phyloP scores from a whole-genome alignment of 2,113 vertebrate species.

The Ploceus nigricollis region DNA sequence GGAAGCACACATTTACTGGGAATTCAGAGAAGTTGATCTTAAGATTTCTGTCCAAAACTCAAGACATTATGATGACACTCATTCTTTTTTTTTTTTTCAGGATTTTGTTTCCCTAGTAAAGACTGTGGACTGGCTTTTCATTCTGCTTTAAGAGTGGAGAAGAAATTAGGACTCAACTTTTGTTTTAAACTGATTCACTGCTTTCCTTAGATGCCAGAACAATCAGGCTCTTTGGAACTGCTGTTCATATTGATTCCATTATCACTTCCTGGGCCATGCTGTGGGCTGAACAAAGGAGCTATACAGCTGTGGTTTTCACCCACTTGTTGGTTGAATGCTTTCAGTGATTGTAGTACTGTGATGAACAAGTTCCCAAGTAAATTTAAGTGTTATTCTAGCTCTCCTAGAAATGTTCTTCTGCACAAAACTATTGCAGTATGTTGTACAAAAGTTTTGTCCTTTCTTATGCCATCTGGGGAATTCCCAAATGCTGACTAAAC shows the following conservation, averaged over 20 bases:
- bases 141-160: neutral
- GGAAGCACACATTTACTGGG: neutral
- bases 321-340: neutral
- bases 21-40: neutral
- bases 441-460: neutral
- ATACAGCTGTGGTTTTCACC: neutral
- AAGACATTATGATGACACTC: neutral
- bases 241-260: neutral
- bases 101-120: neutral
- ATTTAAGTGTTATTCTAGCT: neutral
- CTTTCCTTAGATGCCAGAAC: neutral
- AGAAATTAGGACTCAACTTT: neutral
- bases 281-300: neutral
- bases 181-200: neutral
- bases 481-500: slow-evolving; percentile 4
- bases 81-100: neutral
- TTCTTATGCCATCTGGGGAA: neutral
- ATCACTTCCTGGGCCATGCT: neutral
- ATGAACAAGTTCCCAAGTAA: neutral
- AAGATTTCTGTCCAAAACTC: neutral
- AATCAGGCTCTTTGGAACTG: neutral
- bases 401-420: neutral
- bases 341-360: neutral
- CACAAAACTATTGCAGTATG: neutral
- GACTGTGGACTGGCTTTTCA: neutral